phyloP scores from a whole-genome alignment of 2,888 invertebrate species.

The Carterocephalus palaemon region DNA sequence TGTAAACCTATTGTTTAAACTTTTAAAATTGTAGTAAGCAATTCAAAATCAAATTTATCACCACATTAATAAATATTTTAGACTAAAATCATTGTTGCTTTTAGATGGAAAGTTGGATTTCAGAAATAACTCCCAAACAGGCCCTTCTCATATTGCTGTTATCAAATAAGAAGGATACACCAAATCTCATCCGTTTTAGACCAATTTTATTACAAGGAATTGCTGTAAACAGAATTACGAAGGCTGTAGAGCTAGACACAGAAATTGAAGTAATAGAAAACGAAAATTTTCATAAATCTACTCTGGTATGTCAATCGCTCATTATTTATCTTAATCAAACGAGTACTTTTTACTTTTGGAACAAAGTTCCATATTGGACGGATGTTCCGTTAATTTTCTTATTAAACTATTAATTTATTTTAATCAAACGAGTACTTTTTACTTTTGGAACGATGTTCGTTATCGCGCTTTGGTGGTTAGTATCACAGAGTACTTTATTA shows the following conservation, averaged over 20 bases:
- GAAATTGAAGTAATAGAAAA: constrained; percentile 69
- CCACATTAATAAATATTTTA: background rate
- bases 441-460: background rate
- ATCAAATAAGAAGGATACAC: constrained; percentile 61
- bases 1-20: background rate
- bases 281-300: constrained; percentile 50
- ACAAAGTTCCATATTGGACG: too few species aligned
- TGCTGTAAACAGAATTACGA: constrained; percentile 64
- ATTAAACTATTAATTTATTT: too few species aligned
- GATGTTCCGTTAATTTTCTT: too few species aligned
- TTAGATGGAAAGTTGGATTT: constrained; percentile 63
- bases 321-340: background rate
- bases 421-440: too few species aligned
- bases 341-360: too few species aligned
- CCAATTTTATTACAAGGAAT: constrained; percentile 62
- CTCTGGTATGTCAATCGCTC: constrained; percentile 46
- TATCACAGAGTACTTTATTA: too few species aligned
- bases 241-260: constrained; percentile 60
- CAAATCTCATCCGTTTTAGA: constrained; percentile 52
- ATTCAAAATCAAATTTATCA: background rate
- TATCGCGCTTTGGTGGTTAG: background rate
- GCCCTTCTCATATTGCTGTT: constrained; percentile 58
- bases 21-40: background rate
- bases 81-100: constrained; percentile 25
- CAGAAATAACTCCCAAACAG: constrained; percentile 56